Evolutionary conservation across 2,113 vertebrate genomes (phyloP).

Genomic region (Pomatostomus ruficeps): DNA sequence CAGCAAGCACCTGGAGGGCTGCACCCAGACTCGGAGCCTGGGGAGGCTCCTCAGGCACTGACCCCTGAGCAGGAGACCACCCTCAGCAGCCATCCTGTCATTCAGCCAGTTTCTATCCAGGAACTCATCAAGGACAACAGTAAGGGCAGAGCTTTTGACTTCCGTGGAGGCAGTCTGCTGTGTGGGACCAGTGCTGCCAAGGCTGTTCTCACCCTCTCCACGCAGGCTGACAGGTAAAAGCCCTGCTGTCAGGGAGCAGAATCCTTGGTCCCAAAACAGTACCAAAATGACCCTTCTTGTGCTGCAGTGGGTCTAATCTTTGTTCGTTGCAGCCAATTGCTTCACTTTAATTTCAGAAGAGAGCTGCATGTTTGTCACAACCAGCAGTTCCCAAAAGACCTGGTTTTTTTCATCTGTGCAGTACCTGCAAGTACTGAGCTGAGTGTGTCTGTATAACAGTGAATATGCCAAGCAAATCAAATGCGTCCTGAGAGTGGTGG

Average conservation of each 20-base stretch:
- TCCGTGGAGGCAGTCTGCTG: slow-evolving; percentile 85
- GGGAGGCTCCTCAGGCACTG: slow-evolving; percentile 61
- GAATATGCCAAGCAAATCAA: background rate
- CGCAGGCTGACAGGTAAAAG: slow-evolving; percentile 87
- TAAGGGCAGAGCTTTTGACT: slow-evolving; percentile 79
- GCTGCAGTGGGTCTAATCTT: background rate
- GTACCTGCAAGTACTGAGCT: background rate
- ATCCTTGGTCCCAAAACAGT: background rate
- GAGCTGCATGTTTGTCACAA: background rate
- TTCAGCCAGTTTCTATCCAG: slow-evolving; percentile 88
- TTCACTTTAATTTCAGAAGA: background rate
- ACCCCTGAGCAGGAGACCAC: slow-evolving; percentile 69
- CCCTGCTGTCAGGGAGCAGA: background rate
- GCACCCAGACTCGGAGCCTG: slow-evolving; percentile 66
- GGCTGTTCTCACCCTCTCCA: slow-evolving; percentile 88
- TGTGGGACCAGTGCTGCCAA: slow-evolving; percentile 81
- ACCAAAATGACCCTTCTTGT: background rate
- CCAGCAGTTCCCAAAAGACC: background rate
- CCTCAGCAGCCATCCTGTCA: slow-evolving; percentile 78
- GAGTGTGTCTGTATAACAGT: background rate
- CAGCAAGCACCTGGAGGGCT: slow-evolving; percentile 55
- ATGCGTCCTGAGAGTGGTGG: background rate
- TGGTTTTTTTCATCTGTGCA: background rate
- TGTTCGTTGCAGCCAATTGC: background rate
- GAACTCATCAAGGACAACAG: slow-evolving; percentile 86